Conservation (phyloP, 2,888 invertebrate genomes). For the Lasioglossum oenotherae region DNA sequence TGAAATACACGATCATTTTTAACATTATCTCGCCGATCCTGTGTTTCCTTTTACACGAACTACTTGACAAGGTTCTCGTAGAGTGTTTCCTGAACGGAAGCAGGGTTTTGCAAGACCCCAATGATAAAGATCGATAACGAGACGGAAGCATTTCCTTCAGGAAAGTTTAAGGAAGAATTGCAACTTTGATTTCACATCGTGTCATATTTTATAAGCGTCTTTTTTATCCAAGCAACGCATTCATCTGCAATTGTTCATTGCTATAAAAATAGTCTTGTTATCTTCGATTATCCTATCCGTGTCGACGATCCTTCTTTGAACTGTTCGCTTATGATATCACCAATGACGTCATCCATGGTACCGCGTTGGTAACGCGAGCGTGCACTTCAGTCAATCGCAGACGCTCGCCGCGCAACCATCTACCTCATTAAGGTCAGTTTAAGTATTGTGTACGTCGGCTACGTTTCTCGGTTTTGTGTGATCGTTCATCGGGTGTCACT, state of each 20-base stretch:
- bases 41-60: neutral
- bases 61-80: neutral
- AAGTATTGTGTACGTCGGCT: neutral
- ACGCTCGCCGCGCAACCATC: conserved; percentile 63
- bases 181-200: neutral
- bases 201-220: neutral
- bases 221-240: neutral
- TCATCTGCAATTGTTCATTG: neutral
- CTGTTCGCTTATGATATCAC: conserved; percentile 76
- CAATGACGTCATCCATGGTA: conserved; percentile 76
- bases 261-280: neutral
- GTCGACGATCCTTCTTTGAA: conserved; percentile 13
- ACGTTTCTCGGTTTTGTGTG: neutral
- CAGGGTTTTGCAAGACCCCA: neutral
- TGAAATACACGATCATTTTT: conserved; percentile 43
- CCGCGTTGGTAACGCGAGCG: conserved; percentile 53
- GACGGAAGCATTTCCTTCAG: neutral
- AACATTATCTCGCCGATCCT: neutral
- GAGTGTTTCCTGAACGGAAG: neutral
- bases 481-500: neutral
- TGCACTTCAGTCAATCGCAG: conserved; percentile 76
- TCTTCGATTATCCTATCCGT: neutral
- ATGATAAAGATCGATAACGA: neutral
- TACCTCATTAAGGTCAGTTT: conserved; percentile 71
- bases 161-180: neutral